A percentile compares a stretch with the other conserved stretches of the same genome.
phyloP scores from a whole-genome alignment of 2,888 invertebrate species.

The Drosophila neotestacea region DNA sequence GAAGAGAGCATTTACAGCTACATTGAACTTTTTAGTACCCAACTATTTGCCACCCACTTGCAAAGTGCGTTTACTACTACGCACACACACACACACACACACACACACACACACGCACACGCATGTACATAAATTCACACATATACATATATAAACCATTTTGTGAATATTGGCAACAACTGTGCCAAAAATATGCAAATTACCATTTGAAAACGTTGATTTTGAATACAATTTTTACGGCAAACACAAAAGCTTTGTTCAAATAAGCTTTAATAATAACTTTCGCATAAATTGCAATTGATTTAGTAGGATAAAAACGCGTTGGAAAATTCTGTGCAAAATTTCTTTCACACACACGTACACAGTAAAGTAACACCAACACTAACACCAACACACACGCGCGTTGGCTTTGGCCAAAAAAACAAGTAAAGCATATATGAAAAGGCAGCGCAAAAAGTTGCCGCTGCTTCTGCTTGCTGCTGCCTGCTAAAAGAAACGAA shows the following conservation, averaged over 20 bases:
- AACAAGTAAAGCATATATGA: conserved; percentile 65
- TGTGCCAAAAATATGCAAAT: conserved; percentile 74
- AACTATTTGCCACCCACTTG: conserved; percentile 70
- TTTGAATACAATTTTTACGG: conserved; percentile 42
- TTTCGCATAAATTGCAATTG: conserved; percentile 63
- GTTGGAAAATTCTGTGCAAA: conserved; percentile 75
- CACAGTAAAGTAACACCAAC: conserved; percentile 37
- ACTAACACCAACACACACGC: conserved; percentile 43
- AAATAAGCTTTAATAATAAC: conserved; percentile 61
- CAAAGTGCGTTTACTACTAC: conserved; percentile 80
- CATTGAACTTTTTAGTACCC: conserved; percentile 74
- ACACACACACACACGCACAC: conserved; percentile 20
- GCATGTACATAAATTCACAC: conserved; percentile 17
- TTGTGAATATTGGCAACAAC: conserved; percentile 61
- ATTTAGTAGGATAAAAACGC: conserved; percentile 62
- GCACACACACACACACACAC: conserved; percentile 62
- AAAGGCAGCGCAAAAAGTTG: conserved; percentile 64
- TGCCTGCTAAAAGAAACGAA: conserved; percentile 56
- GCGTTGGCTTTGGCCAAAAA: conserved; percentile 49
- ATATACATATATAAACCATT: conserved; percentile 22
- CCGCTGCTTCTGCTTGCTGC: conserved; percentile 45
- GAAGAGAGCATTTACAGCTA: conserved; percentile 72
- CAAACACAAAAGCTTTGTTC: conserved; percentile 30
- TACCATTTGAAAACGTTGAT: conserved; percentile 71
- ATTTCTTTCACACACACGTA: conserved; percentile 67